phyloP scores from a whole-genome alignment of 2,797 vertebrate genomes.

The Heliangelus exortis region DNA sequence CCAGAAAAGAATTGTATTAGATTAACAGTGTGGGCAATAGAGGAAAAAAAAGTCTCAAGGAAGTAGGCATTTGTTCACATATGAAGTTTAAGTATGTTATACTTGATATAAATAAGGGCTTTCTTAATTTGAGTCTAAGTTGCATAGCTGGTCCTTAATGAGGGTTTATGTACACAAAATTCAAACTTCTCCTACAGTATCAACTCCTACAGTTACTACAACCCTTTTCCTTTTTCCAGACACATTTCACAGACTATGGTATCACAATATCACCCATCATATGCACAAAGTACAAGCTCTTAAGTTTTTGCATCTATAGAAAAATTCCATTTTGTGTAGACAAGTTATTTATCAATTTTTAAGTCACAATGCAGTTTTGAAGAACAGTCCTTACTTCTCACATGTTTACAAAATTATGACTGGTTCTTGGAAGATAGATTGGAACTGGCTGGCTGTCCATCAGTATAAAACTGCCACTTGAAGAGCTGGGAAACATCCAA shows the following conservation, averaged over 20 bases:
- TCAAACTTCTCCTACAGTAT: too few relatives aligned
- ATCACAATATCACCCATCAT: neutral
- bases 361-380: neutral
- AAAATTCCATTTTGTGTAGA: neutral
- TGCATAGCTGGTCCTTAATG: neutral
- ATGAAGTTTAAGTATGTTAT: neutral
- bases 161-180: neutral
- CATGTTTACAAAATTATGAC: neutral
- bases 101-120: neutral
- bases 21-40: neutral
- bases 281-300: neutral
- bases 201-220: neutral
- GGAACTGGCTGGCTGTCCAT: neutral
- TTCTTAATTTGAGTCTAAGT: neutral
- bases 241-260: neutral
- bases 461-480: neutral
- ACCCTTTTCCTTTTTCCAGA: neutral
- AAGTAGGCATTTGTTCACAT: rapidly evolving
- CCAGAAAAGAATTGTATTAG: neutral
- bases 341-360: neutral
- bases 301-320: neutral
- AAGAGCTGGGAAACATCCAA: neutral
- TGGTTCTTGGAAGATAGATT: neutral
- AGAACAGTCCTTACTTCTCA: neutral
- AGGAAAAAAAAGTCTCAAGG: neutral